phyloP scores from a whole-genome alignment of 2,888 invertebrate genomes.

The Polydrusus cervinus region DNA sequence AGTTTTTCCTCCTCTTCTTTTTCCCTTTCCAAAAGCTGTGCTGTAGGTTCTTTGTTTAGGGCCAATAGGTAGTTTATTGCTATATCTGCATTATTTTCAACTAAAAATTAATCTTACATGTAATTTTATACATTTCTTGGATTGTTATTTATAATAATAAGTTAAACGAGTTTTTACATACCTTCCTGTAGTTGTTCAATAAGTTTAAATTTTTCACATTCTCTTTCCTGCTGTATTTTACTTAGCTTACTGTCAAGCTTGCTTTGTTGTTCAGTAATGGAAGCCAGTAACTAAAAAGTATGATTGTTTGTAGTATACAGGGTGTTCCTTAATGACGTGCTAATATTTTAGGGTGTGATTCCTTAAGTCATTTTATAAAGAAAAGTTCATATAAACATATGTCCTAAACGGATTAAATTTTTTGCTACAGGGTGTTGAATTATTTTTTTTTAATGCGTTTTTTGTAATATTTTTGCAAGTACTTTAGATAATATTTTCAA shows the following conservation, averaged over 20 bases:
- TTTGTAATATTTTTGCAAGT: too few species aligned
- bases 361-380: too few species aligned
- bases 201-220: conserved; percentile 76
- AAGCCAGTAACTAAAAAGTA: conserved; percentile 71
- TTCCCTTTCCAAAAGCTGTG: conserved; percentile 80
- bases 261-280: conserved; percentile 77
- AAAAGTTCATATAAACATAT: too few species aligned
- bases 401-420: too few species aligned
- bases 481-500: too few species aligned
- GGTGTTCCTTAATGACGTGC: too few species aligned
- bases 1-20: conserved; percentile 79
- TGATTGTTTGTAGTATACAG: neutral
- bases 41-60: conserved; percentile 77
- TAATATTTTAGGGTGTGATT: too few species aligned
- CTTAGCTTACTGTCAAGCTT: conserved; percentile 80
- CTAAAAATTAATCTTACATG: conserved; percentile 66
- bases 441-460: too few species aligned
- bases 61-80: conserved; percentile 80
- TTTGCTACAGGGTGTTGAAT: too few species aligned
- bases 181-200: conserved; percentile 77
- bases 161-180: conserved; percentile 57
- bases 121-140: neutral
- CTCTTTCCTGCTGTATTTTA: conserved; percentile 80
- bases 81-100: conserved; percentile 79
- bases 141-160: neutral